These are phyloP conservation scores for Amblyjoppa fuscipennis DNA, from an alignment of 2,888 invertebrate species.

Conservation along the genomic window DNA sequence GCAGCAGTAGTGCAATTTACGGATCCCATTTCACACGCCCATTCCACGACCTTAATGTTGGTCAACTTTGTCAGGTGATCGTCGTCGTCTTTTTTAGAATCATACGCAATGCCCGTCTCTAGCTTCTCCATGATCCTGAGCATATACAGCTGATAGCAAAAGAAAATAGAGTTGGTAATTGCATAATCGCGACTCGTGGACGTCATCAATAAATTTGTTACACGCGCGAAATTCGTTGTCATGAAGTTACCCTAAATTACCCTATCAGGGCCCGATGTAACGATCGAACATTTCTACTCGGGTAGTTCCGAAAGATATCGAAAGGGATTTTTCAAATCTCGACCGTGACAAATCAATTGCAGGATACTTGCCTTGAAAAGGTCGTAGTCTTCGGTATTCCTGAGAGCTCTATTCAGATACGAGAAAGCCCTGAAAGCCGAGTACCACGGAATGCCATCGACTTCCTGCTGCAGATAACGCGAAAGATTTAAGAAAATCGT, in stretches of 20 bases:
- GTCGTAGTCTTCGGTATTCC: constrained; percentile 88
- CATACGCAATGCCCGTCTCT: constrained; percentile 75
- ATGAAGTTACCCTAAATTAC: too few species aligned
- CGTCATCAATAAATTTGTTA: too few species aligned
- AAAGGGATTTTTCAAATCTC: too few species aligned
- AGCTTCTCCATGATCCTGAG: constrained; percentile 75
- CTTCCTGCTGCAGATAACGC: constrained; percentile 87
- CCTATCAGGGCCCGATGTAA: too few species aligned
- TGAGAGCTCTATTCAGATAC: constrained; percentile 81
- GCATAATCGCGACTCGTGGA: too few species aligned
- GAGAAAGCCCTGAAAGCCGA: constrained; percentile 86
- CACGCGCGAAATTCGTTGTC: too few species aligned
- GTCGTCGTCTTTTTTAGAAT: constrained; percentile 73
- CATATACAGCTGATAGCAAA: constrained; percentile 75
- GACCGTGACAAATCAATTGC: too few species aligned
- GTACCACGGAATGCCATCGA: constrained; percentile 90
- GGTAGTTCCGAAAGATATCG: too few species aligned
- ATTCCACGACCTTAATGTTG: constrained; percentile 76
- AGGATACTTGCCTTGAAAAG: constrained; percentile 42
- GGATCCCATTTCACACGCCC: constrained; percentile 83
- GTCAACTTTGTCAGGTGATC: constrained; percentile 76
- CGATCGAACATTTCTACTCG: too few species aligned
- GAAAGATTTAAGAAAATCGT: constrained; percentile 79
- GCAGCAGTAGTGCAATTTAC: constrained; percentile 81
- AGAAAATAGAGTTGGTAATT: not conserved